phyloP scores from a whole-genome alignment of 2,113 vertebrate genomes.

The Lampris megalopsis region DNA sequence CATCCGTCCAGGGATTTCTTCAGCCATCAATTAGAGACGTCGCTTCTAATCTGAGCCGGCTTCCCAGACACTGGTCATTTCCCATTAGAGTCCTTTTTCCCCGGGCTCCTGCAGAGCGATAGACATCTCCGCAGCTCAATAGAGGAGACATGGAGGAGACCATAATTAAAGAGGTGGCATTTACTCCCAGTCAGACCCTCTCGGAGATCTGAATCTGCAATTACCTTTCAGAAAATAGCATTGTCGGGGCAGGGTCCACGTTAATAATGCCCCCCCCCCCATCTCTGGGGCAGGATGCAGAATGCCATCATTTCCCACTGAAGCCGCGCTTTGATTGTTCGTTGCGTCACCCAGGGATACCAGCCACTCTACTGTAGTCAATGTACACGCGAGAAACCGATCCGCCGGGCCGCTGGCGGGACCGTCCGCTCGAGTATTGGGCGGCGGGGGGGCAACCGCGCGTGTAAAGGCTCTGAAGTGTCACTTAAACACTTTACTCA shows the following conservation, averaged over 20 bases:
- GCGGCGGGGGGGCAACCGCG: conserved; percentile 20
- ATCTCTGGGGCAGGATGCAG: conserved; percentile 74
- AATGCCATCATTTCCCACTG: conserved; percentile 82
- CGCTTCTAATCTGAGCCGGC: conserved; percentile 92
- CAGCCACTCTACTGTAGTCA: conserved; percentile 72
- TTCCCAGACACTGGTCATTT: conserved; percentile 92
- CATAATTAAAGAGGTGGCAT: conserved; percentile 94
- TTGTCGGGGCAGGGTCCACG: conserved; percentile 83
- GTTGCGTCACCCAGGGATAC: conserved; percentile 79
- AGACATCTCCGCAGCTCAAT: conserved; percentile 85
- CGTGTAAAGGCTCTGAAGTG: conserved; percentile 43
- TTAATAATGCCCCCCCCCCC: conserved; percentile 82
- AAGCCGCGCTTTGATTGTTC: conserved; percentile 86
- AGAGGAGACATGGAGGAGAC: conserved; percentile 85
- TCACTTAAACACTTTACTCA: conserved; percentile 52
- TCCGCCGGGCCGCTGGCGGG: conserved; percentile 51
- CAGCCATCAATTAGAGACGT: conserved; percentile 95
- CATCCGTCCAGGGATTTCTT: conserved; percentile 90
- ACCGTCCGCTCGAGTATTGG: conserved; percentile 65
- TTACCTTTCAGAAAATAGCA: conserved; percentile 85
- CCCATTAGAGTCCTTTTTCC: conserved; percentile 94
- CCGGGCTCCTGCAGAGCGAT: conserved; percentile 86
- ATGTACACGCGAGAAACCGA: conserved; percentile 73
- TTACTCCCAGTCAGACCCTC: conserved; percentile 90
- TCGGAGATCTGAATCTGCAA: conserved; percentile 92